Evolutionary conservation across 2,888 invertebrate species (phyloP), one percentile per base, ranked within the genome.

Genomic region (Mimumesa dahlbomi): DNA sequence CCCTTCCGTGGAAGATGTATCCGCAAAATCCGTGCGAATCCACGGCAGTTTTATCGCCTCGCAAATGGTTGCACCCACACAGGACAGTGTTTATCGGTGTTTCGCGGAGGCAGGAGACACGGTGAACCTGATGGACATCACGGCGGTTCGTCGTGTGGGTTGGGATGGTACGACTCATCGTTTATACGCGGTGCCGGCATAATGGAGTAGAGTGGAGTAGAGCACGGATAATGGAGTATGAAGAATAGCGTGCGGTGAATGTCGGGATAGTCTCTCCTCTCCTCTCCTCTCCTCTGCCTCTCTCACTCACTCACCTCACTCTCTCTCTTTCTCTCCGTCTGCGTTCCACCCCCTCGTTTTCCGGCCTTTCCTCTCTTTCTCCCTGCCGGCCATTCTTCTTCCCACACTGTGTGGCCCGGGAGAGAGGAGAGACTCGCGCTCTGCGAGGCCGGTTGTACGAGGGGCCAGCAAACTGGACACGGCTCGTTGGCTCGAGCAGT

Each of bases 221-320:
- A 85, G 84, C 84, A 80, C 83, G 82, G 85, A 87, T 86, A 87
- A 87, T 87, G 84, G 87, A 87, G 87, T 86, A 84, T 82, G 85
- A 84, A 85, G 85, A 85, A 85, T 85, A 84, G 85, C 75, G 82
- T 79, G 83, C 65, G 82, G 83, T 82, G 79, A 84, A 82, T 76
- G 76, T 79, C 82, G 73, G 77, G 73, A 66, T 68, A 59, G 66
- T 75, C 72, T 57, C 56, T 54, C 42, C 14, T 63, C 48, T 52
- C 54, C 53, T 29, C 57, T 21, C 46, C 31, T 45, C 57, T 42
- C 34, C 21, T 50, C 13, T 42, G 59, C 63, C 13, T 46, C 25
- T 36, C 18, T 54, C 45, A 65, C 34, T 3, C 25, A 25, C 25
- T 5, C 25, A 25, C 25, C 3, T 25, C 25, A 5, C 25, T 25